Conservation (phyloP, 2,113 vertebrate genomes). For the Craseonycteris thonglongyai region DNA sequence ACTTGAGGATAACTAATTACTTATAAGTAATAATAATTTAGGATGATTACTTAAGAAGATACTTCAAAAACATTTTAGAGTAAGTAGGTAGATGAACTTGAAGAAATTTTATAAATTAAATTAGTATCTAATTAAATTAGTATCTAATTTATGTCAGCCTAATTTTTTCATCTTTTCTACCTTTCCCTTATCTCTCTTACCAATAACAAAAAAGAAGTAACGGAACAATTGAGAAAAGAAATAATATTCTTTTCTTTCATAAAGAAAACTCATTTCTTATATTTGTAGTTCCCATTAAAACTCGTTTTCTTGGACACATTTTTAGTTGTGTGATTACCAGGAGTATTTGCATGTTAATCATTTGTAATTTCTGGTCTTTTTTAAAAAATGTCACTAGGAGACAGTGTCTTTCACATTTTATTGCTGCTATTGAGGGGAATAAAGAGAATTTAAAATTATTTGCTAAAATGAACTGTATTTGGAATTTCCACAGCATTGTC, state of each 20-base stretch:
- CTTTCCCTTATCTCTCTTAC: not conserved
- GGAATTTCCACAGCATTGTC: conserved; percentile 7
- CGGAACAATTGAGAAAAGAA: not conserved
- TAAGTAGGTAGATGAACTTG: not conserved
- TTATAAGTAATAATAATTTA: too few relatives aligned
- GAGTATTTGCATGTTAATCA: not conserved
- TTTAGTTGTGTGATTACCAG: not conserved
- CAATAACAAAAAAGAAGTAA: not conserved
- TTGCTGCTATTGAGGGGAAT: not conserved
- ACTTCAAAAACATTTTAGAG: not conserved
- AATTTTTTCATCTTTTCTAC: not conserved
- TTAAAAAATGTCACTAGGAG: not conserved
- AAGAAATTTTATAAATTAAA: not conserved
- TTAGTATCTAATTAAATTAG: not conserved
- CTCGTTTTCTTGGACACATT: not conserved
- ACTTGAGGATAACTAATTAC: conserved; percentile 2
- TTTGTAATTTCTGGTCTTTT: conserved; percentile 2
- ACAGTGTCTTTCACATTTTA: not conserved
- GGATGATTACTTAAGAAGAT: too few relatives aligned
- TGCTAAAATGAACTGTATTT: not conserved
- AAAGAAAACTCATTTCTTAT: not conserved
- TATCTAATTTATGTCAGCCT: not conserved
- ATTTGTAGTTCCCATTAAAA: not conserved
- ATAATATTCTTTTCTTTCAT: not conserved
- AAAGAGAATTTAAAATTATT: not conserved